Evolutionary conservation across 2,888 invertebrate genomes (phyloP).

Genomic region (Halictus ligatus): DNA sequence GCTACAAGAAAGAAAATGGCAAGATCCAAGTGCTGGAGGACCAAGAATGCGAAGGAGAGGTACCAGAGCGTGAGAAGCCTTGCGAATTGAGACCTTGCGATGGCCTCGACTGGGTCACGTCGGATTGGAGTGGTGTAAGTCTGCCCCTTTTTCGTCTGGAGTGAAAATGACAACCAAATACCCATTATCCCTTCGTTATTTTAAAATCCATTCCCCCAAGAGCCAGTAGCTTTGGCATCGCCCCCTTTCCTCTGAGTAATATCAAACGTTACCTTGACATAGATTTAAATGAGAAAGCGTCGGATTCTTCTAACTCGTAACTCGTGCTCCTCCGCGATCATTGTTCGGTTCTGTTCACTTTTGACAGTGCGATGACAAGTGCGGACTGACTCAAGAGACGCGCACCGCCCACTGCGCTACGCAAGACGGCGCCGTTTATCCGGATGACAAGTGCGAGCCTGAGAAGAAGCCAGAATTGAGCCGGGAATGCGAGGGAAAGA

Average conservation of each 20-base stretch:
- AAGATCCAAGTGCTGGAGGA: slow-evolving; percentile 89
- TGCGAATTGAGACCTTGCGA: slow-evolving; percentile 94
- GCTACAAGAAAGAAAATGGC: slow-evolving; percentile 88
- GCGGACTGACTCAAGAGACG: slow-evolving; percentile 91
- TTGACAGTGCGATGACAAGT: slow-evolving; percentile 90
- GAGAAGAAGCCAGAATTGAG: slow-evolving; percentile 88
- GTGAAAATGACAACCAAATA: not conserved
- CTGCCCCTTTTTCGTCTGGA: slow-evolving; percentile 28
- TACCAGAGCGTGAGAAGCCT: slow-evolving; percentile 89
- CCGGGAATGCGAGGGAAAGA: slow-evolving; percentile 88
- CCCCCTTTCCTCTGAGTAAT: not conserved
- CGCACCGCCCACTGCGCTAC: slow-evolving; percentile 91
- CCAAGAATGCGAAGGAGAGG: slow-evolving; percentile 88
- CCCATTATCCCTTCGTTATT: not conserved
- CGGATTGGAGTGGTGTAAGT: slow-evolving; percentile 95
- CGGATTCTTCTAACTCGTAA: not conserved
- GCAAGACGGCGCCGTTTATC: slow-evolving; percentile 88
- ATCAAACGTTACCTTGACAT: not conserved
- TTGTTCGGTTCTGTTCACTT: not conserved
- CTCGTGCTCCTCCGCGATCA: not conserved
- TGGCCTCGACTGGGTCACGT: slow-evolving; percentile 95
- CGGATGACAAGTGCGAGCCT: slow-evolving; percentile 89
- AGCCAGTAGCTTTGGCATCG: not conserved
- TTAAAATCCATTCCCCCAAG: not conserved
- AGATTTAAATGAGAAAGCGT: slow-evolving; percentile 57